A percentile compares a stretch with the other conserved stretches of the same genome.
Evolutionary conservation across 2,113 vertebrate species (phyloP).

Genomic region (Jacana jacana): DNA sequence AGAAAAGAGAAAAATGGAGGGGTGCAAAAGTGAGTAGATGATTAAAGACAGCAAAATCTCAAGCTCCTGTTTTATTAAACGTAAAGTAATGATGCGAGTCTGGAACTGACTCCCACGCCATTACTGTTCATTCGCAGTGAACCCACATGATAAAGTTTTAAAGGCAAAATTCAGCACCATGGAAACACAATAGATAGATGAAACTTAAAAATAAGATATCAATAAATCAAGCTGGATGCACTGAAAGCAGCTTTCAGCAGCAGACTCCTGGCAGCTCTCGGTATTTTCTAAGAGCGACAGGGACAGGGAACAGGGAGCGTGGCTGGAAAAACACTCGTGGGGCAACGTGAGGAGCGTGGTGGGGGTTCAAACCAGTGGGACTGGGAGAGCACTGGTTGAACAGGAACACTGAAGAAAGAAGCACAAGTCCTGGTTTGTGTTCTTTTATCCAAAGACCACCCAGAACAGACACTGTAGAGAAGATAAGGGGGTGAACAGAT

Average conservation of each 20-base stretch:
- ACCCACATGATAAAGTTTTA: background rate
- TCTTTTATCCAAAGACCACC: background rate
- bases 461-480: background rate
- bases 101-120: conserved; percentile 24
- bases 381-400: background rate
- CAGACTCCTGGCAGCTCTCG: background rate
- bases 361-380: background rate
- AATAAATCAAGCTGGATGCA: background rate
- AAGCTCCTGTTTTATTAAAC: conserved; percentile 29
- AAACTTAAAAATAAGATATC: background rate
- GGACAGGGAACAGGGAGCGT: background rate
- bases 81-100: background rate
- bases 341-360: background rate
- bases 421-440: background rate
- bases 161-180: conserved; percentile 51
- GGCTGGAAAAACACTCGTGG: background rate
- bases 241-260: background rate
- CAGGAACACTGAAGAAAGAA: background rate
- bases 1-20: background rate
- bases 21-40: background rate
- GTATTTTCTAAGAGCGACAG: background rate
- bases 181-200: conserved; percentile 34
- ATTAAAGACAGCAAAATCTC: background rate
- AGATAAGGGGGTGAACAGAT: background rate
- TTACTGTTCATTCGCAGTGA: background rate